Conservation (phyloP, 2,888 invertebrate genomes). For the Clepsis dumicolana region DNA sequence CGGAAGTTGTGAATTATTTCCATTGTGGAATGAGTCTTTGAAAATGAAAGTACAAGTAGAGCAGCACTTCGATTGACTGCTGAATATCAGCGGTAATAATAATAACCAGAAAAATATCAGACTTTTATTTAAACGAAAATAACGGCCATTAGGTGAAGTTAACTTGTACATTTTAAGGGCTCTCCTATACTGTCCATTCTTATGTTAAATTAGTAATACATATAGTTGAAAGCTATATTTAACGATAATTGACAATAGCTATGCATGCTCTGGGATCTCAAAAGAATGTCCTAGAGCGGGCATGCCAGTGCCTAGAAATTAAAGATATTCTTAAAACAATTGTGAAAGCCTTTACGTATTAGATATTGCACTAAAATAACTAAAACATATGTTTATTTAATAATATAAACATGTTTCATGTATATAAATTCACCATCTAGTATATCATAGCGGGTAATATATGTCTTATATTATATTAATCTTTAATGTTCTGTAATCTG, state of each 20-base stretch:
- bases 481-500: slow-evolving; percentile 34
- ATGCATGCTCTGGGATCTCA: slow-evolving; percentile 7
- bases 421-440: slow-evolving; percentile 33
- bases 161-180: background rate
- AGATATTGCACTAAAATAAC: slow-evolving; percentile 29
- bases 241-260: slow-evolving; percentile 42
- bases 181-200: slow-evolving; percentile 47
- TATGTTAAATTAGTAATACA: slow-evolving; percentile 36
- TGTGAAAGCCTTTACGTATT: slow-evolving; percentile 35
- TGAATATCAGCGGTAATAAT: background rate
- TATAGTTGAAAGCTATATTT: slow-evolving; percentile 19
- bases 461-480: slow-evolving; percentile 27
- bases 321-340: slow-evolving; percentile 35
- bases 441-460: slow-evolving; percentile 21
- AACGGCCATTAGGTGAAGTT: background rate
- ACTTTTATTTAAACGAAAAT: background rate
- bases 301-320: slow-evolving; percentile 65
- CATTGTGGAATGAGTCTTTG: slow-evolving; percentile 39
- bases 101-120: background rate
- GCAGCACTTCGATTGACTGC: background rate
- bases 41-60: background rate
- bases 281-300: slow-evolving; percentile 46
- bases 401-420: slow-evolving; percentile 23
- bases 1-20: slow-evolving; percentile 62
- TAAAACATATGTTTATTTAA: slow-evolving; percentile 35